Evolutionary conservation across 2,888 invertebrate species (phyloP), one percentile per base, ranked within the genome.

Genomic region (Morpho helenor): DNA sequence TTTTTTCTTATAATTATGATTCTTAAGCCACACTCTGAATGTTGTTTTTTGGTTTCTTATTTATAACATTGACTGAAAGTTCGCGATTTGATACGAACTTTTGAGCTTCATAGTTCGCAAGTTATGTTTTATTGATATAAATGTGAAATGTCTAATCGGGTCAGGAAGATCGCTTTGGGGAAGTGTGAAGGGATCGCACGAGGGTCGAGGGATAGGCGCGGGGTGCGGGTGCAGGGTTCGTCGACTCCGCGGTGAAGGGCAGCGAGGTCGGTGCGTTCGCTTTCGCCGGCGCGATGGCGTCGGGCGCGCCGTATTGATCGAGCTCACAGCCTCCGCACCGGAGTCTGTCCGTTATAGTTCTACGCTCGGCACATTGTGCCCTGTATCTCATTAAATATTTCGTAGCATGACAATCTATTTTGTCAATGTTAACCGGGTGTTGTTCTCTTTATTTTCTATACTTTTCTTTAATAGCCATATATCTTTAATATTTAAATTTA

Each of bases 161-260:
- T 85, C 85, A 86, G 74, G 77, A 78, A 81, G 79, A 82, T 80
- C 67, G 72, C 63, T 70, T 69, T 68, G 62, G 74, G 77, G 80
- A 78, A 79, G 71, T 73, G 70, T 67, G 72, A 73, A 75, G 80
- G 79, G 76, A 71, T 79, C 74, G 66, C 64, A 65, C 62, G 71
- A 69, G 72, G 71, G 67, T 65, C 59, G 68, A 62, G 70, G 59
- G 64, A 16, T 70, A 71, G 66, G 68, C 66, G 66, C 57, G 71
- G 66, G 59, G 62, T 69, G 68, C 67, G 74, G 52, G 61, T 53
- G 22, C 63, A 75, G 78, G 80, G 88, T 87, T 88, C 88, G 85
- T 80, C 82, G 88, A 87, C 88, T 81, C 80, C 75, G 73, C 77
- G 77, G 82, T 85, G 89, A 87, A 87, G 88, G 87, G 85, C 87